These are phyloP conservation scores for Paramormyrops kingsleyae DNA, from an alignment of 2,113 vertebrate species.

Conservation along the genomic window DNA sequence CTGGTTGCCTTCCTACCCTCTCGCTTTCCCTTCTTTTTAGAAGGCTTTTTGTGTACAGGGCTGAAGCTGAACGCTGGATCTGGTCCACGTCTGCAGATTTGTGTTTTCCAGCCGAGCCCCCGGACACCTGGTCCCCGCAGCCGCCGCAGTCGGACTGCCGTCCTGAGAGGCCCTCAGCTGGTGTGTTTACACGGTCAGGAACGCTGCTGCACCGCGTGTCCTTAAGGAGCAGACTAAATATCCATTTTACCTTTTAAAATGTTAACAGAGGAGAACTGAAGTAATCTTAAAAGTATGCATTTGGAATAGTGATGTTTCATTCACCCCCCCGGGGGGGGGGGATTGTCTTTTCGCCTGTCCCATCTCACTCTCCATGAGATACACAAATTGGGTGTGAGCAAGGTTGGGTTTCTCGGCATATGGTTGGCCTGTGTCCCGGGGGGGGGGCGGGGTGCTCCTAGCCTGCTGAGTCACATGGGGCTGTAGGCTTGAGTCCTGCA, in stretches of 20 bases:
- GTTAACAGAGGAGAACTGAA: background rate
- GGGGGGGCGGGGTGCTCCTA: background rate
- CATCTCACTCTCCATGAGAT: background rate
- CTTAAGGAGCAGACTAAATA: background rate
- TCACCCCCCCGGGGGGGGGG: background rate
- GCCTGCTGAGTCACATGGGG: background rate
- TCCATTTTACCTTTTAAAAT: background rate
- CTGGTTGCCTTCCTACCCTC: background rate
- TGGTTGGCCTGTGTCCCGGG: background rate
- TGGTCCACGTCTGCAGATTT: background rate
- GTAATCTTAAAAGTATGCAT: background rate
- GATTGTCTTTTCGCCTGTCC: background rate
- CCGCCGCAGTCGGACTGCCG: background rate
- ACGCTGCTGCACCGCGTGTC: background rate
- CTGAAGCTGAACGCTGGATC: background rate
- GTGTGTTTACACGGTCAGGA: background rate
- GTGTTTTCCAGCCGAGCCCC: background rate
- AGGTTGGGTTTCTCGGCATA: background rate
- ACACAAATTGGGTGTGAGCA: background rate
- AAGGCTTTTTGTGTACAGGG: background rate
- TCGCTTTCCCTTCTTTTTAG: background rate
- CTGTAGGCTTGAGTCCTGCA: background rate
- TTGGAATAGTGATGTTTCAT: background rate
- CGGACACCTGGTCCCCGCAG: background rate
- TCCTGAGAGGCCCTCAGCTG: background rate